Evolutionary conservation across 2,797 vertebrate genomes (phyloP).

Genomic region (Centropyge bicolor): DNA sequence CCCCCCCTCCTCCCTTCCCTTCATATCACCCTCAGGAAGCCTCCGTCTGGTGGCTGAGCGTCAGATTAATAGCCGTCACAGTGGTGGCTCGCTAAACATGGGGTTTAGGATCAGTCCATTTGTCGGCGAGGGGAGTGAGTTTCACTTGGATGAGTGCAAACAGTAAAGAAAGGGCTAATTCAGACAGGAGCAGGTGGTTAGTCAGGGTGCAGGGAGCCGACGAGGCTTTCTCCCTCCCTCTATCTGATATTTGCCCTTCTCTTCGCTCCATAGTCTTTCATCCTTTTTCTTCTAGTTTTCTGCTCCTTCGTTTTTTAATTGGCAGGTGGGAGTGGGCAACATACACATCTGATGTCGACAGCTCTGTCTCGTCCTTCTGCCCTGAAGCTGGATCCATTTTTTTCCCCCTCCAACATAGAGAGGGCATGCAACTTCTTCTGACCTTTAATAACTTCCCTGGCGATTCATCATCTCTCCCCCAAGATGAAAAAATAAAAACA

Average conservation of each 20-base stretch:
- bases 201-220: conserved; percentile 63
- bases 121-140: conserved; percentile 72
- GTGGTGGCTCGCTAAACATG: conserved; percentile 66
- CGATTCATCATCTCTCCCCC: conserved; percentile 60
- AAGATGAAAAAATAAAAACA: conserved; percentile 64
- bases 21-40: conserved; percentile 46
- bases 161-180: conserved; percentile 83
- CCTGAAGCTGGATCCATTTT: conserved; percentile 52
- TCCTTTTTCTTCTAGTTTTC: conserved; percentile 57
- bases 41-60: conserved; percentile 18
- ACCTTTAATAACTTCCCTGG: conserved; percentile 70
- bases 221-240: conserved; percentile 56
- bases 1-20: too few species aligned
- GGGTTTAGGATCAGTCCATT: conserved; percentile 71
- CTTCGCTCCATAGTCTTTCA: conserved; percentile 57
- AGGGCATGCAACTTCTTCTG: conserved; percentile 59
- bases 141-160: conserved; percentile 77
- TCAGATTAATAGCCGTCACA: conserved; percentile 65
- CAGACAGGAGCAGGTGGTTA: conserved; percentile 80
- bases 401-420: conserved; percentile 32
- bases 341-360: conserved; percentile 65
- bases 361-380: conserved; percentile 52
- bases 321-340: conserved; percentile 70
- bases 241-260: conserved; percentile 71
- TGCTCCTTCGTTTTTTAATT: conserved; percentile 68